Evolutionary conservation across 1,140 invertebrate species (phyloP).

Genomic region (Sarcophaga peregrina): DNA sequence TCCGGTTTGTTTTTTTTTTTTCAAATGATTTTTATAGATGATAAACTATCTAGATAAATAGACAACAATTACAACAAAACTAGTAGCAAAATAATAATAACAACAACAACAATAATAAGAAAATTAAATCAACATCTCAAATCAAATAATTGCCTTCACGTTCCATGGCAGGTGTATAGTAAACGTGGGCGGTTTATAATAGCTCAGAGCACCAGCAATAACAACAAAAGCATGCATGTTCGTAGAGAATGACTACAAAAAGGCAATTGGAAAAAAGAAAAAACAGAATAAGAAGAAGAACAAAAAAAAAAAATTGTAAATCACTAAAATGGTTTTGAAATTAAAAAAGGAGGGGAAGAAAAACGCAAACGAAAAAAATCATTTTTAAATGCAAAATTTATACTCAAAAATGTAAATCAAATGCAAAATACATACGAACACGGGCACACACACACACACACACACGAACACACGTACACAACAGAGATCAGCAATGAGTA

Average conservation of each 20-base stretch:
- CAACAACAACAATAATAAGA: neutral
- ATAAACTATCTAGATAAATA: too few species aligned
- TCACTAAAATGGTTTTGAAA: neutral
- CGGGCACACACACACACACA: too few species aligned
- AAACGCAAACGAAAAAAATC: neutral
- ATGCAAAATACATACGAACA: neutral
- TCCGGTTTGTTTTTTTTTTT: too few species aligned
- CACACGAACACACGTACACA: neutral
- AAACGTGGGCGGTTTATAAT: neutral
- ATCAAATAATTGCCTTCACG: conserved; percentile 10
- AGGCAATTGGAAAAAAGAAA: neutral
- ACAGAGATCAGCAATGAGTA: neutral
- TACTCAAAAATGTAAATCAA: conserved; percentile 15
- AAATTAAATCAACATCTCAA: neutral
- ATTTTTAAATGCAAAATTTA: neutral
- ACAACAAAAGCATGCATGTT: neutral
- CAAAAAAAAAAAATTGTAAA: neutral
- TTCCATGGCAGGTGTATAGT: conserved; percentile 1
- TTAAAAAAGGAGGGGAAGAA: too few species aligned
- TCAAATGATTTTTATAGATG: too few species aligned
- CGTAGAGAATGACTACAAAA: neutral
- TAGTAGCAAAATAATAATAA: neutral
- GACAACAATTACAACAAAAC: neutral
- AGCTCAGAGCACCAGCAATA: neutral
- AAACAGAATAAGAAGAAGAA: neutral